A percentile compares a stretch with the other conserved stretches of the same genome.
phyloP scores from a whole-genome alignment of 1,140 invertebrate species.

The Orchesella cincta region DNA sequence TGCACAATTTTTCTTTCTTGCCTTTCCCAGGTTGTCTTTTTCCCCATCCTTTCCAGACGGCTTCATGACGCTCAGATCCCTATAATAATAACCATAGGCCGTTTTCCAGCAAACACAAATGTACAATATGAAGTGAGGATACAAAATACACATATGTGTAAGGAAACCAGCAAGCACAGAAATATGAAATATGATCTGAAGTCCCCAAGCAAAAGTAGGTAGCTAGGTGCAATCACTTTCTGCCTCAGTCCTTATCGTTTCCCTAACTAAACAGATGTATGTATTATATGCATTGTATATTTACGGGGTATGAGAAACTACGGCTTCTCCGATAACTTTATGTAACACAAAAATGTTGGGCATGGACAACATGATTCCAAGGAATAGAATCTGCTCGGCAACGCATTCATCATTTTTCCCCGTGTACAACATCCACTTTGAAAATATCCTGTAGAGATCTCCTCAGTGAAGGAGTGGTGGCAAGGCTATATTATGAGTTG shows the following conservation, averaged over 20 bases:
- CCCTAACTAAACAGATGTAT: no score
- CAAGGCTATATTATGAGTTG: no score
- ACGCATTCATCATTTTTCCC: conserved; percentile 20
- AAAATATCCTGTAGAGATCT: conserved; percentile 11
- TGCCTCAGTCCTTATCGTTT: no score
- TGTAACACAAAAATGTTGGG: not conserved
- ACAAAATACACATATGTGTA: not conserved
- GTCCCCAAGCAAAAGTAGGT: not conserved
- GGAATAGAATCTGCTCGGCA: not conserved
- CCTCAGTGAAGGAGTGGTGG: no score
- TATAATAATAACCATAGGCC: not conserved
- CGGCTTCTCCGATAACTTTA: no score
- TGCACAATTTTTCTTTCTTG: no score
- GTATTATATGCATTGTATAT: no score
- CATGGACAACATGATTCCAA: not conserved
- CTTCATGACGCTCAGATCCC: not conserved
- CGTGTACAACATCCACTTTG: conserved; percentile 14
- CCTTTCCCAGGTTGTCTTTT: not conserved
- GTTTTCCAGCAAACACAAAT: not conserved
- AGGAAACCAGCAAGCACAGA: conserved; percentile 6
- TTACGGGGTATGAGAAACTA: no score
- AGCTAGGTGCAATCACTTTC: no score
- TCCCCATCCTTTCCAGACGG: not conserved
- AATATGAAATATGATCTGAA: not conserved
- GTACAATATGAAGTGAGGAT: not conserved